A percentile compares a stretch with the other conserved stretches of the same genome.
Conservation (phyloP, 2,113 vertebrate genomes). For the Varanus salvator region DNA sequence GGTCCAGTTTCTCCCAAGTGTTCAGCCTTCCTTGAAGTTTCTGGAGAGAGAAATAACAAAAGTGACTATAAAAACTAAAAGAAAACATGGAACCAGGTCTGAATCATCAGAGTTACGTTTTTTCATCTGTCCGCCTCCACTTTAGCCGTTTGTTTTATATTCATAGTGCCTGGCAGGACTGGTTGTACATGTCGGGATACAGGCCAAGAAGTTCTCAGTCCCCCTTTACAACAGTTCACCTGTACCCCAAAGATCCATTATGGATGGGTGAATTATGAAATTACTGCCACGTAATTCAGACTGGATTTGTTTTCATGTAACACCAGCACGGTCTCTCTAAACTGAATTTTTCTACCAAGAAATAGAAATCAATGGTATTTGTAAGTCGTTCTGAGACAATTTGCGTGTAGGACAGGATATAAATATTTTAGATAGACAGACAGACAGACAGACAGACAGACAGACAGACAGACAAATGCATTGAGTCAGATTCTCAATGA, state of each 20-base stretch:
- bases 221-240: neutral
- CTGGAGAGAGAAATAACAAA: constrained; percentile 70
- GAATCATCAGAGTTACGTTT: neutral
- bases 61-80: neutral
- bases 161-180: neutral
- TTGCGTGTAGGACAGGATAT: too few relatives aligned
- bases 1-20: constrained; percentile 90
- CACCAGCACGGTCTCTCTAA: neutral
- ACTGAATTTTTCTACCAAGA: neutral
- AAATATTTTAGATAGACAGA: too few relatives aligned
- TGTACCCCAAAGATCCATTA: neutral
- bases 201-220: neutral
- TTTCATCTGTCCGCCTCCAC: neutral
- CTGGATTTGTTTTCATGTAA: neutral
- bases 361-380: neutral
- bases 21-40: constrained; percentile 84
- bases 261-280: neutral
- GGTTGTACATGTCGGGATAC: too few relatives aligned
- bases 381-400: too few relatives aligned
- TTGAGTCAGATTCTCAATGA: too few relatives aligned
- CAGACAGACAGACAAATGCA: too few relatives aligned
- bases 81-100: neutral
- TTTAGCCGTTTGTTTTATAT: neutral
- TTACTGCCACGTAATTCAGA: neutral
- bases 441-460: too few relatives aligned